Evolutionary conservation across 2,888 invertebrate genomes (phyloP), one percentile per base, ranked within the genome.

Genomic region (Trachelus tabidus): DNA sequence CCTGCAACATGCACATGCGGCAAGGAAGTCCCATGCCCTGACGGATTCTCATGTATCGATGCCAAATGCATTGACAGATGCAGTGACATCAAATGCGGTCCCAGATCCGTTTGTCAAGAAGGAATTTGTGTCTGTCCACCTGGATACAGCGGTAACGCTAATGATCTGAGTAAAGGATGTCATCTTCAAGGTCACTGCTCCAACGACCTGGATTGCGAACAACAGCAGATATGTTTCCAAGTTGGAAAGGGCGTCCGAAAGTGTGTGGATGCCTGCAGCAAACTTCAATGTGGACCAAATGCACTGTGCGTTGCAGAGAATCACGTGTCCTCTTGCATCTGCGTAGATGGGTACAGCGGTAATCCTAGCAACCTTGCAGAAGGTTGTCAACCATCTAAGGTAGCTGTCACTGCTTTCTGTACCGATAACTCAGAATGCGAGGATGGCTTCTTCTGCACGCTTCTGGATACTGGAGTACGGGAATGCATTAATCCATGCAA

Each of bases 231-330:
- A 87, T 98, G 98, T 90, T 97, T 97, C 92, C 97, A 97, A 92
- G 92, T 96, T 37, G 95, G 95, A 75, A 96, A 95, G 92, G 96
- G 95, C 37, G 90, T 94, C 4, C 93, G 97, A 77, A 96, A 96
- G 91, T 98, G 97, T 91, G 95, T 97, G 4, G 97, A 97, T 89
- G 96, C 96, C 0, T 98, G 98, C 88, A 95, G 95, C 82, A 97
- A 97, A 92, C 93, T 96, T 56, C 97, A 97, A 87, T 98, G 98
- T 89, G 98, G 98, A 15, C 97, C 97, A 0, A 98, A 98, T 90
- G 97, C 98, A 4, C 91, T 97, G 1, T 98, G 98, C 89, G 94
- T 97, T 11, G 95, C 96, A 30, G 95, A 96, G 86, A 95, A 96
- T 87, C 98, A 98, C 90, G 94, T 96, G 81, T 96, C 97, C 1